These are phyloP conservation scores for Aphelocoma californica DNA, from an alignment of 2,797 vertebrate species.

Conservation along the genomic window DNA sequence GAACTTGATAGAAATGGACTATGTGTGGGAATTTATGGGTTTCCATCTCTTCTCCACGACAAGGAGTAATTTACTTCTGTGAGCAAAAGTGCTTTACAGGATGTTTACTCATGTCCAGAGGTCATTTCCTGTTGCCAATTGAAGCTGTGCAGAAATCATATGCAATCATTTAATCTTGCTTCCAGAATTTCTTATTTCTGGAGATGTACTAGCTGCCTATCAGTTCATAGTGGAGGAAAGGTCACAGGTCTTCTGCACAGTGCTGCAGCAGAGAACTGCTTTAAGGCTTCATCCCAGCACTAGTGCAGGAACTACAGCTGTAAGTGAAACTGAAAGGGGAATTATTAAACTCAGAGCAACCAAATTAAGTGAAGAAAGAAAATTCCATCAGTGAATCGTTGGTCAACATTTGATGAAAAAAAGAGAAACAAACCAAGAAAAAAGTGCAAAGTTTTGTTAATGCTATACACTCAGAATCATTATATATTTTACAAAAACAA, in stretches of 20 bases:
- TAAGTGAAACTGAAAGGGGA: not conserved
- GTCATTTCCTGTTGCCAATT: not conserved
- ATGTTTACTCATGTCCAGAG: not conserved
- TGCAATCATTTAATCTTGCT: not conserved
- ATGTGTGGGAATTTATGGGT: not conserved
- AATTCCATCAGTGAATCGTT: not conserved
- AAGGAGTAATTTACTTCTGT: not conserved
- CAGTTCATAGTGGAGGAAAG: not conserved
- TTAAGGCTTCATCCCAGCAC: not conserved
- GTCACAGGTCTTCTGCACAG: not conserved
- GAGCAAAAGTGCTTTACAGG: not conserved
- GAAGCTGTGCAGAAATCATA: not conserved
- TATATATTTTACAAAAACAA: not conserved
- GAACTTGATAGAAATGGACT: not conserved
- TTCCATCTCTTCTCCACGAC: not conserved
- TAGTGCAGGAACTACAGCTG: not conserved
- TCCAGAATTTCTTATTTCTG: not conserved
- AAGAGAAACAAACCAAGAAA: not conserved
- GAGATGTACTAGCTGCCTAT: not conserved
- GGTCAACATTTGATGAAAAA: not conserved
- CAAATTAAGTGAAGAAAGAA: not conserved
- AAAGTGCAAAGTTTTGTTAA: not conserved
- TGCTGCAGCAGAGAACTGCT: not conserved
- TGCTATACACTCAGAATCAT: not conserved
- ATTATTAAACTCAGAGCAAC: not conserved